Conservation (phyloP, 2,113 vertebrate genomes). For the Pygoscelis adeliae region DNA sequence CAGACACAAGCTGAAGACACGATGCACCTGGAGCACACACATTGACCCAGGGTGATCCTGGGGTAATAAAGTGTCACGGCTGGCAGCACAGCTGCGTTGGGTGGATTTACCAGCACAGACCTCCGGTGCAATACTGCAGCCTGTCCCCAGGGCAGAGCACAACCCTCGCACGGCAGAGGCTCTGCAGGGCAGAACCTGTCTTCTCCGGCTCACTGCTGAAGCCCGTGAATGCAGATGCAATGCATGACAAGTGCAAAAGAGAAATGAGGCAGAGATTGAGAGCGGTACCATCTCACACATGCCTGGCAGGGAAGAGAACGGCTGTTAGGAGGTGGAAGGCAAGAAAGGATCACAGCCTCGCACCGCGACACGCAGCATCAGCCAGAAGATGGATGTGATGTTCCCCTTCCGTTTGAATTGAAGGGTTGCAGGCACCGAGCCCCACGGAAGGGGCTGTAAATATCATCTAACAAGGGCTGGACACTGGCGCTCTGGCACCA, state of each 20-base stretch:
- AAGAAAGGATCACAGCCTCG: neutral
- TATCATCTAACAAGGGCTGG: neutral
- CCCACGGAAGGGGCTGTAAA: neutral
- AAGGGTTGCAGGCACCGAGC: neutral
- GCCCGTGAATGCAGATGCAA: fast-evolving
- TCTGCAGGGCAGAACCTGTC: neutral
- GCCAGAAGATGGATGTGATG: neutral
- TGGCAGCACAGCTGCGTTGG: neutral
- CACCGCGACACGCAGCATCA: fast-evolving
- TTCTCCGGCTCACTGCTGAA: neutral
- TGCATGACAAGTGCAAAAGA: neutral
- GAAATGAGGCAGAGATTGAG: neutral
- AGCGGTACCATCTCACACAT: neutral
- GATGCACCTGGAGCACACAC: neutral
- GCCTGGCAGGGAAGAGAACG: neutral
- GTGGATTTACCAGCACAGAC: neutral
- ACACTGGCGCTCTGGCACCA: fast-evolving
- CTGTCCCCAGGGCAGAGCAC: neutral
- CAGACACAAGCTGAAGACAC: neutral
- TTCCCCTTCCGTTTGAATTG: neutral
- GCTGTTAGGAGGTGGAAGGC: neutral
- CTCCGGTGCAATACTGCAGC: neutral
- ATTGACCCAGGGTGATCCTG: no score
- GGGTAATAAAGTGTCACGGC: neutral
- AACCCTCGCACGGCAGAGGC: neutral